Conservation (phyloP, 2,113 vertebrate species). For the Australoheros scitulus region DNA sequence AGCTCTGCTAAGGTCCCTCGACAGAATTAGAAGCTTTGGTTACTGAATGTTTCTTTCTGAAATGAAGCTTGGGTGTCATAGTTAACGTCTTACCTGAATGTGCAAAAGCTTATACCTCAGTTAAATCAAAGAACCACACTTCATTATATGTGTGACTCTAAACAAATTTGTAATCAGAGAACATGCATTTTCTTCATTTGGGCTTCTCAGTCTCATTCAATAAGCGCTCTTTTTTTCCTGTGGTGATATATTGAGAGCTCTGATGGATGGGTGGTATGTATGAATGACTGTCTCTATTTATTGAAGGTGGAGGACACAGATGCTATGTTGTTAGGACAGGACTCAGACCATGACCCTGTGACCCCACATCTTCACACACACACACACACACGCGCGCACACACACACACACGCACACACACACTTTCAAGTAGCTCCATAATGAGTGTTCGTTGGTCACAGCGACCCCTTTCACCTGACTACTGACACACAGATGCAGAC, state of each 20-base stretch:
- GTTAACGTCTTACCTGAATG: not conserved
- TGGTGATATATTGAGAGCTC: slow-evolving; percentile 71
- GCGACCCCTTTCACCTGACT: slow-evolving; percentile 65
- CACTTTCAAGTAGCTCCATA: slow-evolving; percentile 55
- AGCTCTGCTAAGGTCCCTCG: too few relatives aligned
- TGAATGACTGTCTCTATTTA: slow-evolving; percentile 83
- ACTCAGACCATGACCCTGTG: slow-evolving; percentile 71
- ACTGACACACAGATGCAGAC: slow-evolving; percentile 32
- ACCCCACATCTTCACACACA: slow-evolving; percentile 48
- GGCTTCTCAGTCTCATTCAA: slow-evolving; percentile 20
- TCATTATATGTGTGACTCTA: not conserved
- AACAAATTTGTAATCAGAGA: not conserved
- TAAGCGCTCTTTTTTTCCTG: slow-evolving; percentile 39
- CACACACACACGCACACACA: slow-evolving; percentile 25
- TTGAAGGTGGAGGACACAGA: slow-evolving; percentile 79
- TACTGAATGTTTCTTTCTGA: not conserved
- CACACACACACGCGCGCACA: not conserved
- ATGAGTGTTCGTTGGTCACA: slow-evolving; percentile 71
- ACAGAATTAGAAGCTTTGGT: too few relatives aligned
- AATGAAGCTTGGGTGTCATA: not conserved
- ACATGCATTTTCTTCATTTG: slow-evolving; percentile 16
- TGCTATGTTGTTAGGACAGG: slow-evolving; percentile 77
- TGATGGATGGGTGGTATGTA: slow-evolving; percentile 79
- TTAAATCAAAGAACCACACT: too few relatives aligned
- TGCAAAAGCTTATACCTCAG: not conserved